Evolutionary conservation across 2,888 invertebrate genomes (phyloP), one percentile per base, ranked within the genome.

Genomic region (Mactromeris polynyma): DNA sequence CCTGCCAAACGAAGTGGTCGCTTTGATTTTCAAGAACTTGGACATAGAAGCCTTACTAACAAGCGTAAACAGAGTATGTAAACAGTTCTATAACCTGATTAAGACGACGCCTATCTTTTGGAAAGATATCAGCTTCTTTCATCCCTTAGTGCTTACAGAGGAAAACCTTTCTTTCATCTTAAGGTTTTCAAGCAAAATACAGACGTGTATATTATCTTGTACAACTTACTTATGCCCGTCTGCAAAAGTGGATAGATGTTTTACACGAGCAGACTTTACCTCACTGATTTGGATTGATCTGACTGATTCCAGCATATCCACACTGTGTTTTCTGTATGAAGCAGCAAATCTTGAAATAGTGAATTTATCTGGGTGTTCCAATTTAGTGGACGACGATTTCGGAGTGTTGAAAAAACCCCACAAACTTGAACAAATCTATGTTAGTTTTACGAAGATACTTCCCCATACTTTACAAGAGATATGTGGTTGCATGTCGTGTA

Each of bases 401-500:
- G 21, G 6, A 7, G 64, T 64, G 31, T 26, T 64, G 31, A 64
- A 64, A 64, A 7, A 4, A 7, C 7, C 9, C 4, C 6, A 64
- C 21, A 64, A 7, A 64, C 21, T 64, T 7, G 64, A 64, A 64
- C 64, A 64, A 26, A 64, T 64, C 7, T 64, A 64, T 64, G 7
- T 64, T 7, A 64, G 64, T 26, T 64, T 64, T 19, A 64, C 64
- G 6, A 64, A 19, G 4, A 19, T 64, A 11, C 21, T 64, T 36
- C n/a, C n/a, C n/a, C n/a, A n/a, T n/a, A 51, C 81, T 51, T 46
- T 88, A 38, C 40, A 31, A n/a, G 38, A 54, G 11, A 36, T 85
- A 31, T 69, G 36, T 88, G 19, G 88, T 81, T 42, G 80, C 42
- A 4, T 73, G 81, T 85, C 84, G 73, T 54, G 80, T 84, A 4